A percentile compares a stretch with the other conserved stretches of the same genome.
phyloP scores from a whole-genome alignment of 2,888 invertebrate genomes.

The Philaethria dido region DNA sequence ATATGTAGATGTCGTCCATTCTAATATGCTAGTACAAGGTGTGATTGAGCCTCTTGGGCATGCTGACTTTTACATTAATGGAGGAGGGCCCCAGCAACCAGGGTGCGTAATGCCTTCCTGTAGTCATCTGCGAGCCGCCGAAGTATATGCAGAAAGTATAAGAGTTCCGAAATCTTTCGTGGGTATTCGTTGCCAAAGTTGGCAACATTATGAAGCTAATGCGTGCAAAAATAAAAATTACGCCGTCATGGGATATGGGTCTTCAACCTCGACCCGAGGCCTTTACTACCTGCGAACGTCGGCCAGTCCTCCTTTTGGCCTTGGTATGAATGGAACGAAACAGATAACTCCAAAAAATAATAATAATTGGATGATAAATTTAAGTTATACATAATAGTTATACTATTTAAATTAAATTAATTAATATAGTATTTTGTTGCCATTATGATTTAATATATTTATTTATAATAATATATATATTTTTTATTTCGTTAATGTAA shows the following conservation, averaged over 20 bases:
- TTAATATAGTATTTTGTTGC: slow-evolving; percentile 12
- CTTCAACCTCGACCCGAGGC: slow-evolving; percentile 69
- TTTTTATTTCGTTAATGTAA: background rate
- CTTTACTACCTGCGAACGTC: slow-evolving; percentile 73
- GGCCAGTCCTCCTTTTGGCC: slow-evolving; percentile 65
- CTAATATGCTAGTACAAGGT: slow-evolving; percentile 76
- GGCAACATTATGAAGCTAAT: slow-evolving; percentile 68
- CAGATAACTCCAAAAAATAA: slow-evolving; percentile 43
- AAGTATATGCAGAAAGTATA: slow-evolving; percentile 74
- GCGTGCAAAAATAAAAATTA: slow-evolving; percentile 64
- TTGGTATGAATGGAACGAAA: slow-evolving; percentile 72
- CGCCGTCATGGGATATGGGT: slow-evolving; percentile 76
- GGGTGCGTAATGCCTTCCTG: slow-evolving; percentile 85
- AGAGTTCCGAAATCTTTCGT: slow-evolving; percentile 70
- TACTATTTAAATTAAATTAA: slow-evolving; percentile 8
- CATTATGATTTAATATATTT: slow-evolving; percentile 30
- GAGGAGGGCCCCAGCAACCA: slow-evolving; percentile 87
- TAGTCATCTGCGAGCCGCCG: slow-evolving; percentile 75
- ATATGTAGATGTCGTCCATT: slow-evolving; percentile 77
- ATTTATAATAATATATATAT: background rate
- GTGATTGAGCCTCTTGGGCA: slow-evolving; percentile 85
- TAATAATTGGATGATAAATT: slow-evolving; percentile 41
- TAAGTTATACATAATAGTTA: slow-evolving; percentile 31
- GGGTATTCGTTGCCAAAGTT: slow-evolving; percentile 67
- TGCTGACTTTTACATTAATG: slow-evolving; percentile 89